Evolutionary conservation across 1,140 invertebrate genomes (phyloP).

Genomic region (Calliopsis andreniformis): DNA sequence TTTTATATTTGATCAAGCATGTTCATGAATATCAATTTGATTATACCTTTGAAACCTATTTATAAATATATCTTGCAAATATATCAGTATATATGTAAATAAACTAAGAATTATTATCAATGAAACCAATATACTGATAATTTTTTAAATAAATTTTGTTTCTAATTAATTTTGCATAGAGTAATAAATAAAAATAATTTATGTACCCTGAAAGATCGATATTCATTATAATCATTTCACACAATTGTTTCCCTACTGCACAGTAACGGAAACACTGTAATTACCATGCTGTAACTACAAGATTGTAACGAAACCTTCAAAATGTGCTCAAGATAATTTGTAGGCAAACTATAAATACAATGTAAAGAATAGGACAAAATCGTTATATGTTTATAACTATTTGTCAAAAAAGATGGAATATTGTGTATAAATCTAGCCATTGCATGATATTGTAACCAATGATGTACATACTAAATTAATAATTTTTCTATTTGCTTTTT

Average conservation of each 20-base stretch:
- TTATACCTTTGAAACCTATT: slow-evolving; percentile 49
- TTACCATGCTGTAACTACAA: slow-evolving; percentile 42
- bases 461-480: slow-evolving; percentile 60
- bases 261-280: slow-evolving; percentile 21
- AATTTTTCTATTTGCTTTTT: slow-evolving; percentile 58
- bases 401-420: slow-evolving; percentile 59
- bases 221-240: slow-evolving; percentile 36
- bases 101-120: slow-evolving; percentile 50
- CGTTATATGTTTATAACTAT: slow-evolving; percentile 44
- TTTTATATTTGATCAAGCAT: not conserved
- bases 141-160: slow-evolving; percentile 40
- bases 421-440: slow-evolving; percentile 44
- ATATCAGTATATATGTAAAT: slow-evolving; percentile 33
- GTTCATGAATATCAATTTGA: slow-evolving; percentile 4
- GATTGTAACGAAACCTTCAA: slow-evolving; percentile 51
- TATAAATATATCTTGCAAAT: slow-evolving; percentile 46
- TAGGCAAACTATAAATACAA: slow-evolving; percentile 46
- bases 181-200: slow-evolving; percentile 53
- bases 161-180: slow-evolving; percentile 28
- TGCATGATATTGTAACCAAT: slow-evolving; percentile 49
- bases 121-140: slow-evolving; percentile 45
- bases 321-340: slow-evolving; percentile 43
- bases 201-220: slow-evolving; percentile 15
- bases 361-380: slow-evolving; percentile 28
- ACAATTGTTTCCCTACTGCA: not conserved